A percentile compares a stretch with the other conserved stretches of the same genome.
These are phyloP conservation scores for Pocillopora damicornis DNA, from an alignment of 64 coral and sea anemone genomes.

Conservation along the genomic window DNA sequence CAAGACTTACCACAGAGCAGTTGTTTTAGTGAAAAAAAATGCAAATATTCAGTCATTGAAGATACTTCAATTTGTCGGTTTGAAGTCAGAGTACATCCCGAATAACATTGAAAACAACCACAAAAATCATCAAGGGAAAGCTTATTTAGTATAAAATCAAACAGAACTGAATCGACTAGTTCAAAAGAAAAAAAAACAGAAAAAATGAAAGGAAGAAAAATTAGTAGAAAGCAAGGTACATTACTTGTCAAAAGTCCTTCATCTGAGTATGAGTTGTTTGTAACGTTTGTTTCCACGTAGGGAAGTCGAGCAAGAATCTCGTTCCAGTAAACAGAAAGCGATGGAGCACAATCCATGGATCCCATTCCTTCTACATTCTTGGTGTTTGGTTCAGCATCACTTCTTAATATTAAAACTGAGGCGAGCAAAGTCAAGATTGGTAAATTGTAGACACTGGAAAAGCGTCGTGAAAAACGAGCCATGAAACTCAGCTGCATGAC, in stretches of 20 bases:
- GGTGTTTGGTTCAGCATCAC: not conserved
- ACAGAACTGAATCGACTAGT: not conserved
- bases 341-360: not conserved
- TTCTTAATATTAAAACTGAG: not conserved
- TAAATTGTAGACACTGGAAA: not conserved
- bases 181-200: not conserved
- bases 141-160: not conserved
- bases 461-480: not conserved
- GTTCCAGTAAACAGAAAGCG: not conserved
- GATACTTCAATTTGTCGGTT: too few relatives aligned
- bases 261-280: not conserved
- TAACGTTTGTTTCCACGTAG: not conserved
- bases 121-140: not conserved
- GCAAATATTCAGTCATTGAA: too few relatives aligned
- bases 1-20: too few relatives aligned
- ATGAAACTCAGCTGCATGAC: not conserved
- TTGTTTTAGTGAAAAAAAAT: too few relatives aligned
- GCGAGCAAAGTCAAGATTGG: not conserved
- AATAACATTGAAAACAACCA: not conserved
- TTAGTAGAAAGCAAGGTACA: not conserved
- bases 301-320: slow-evolving; percentile 1
- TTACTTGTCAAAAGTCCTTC: slow-evolving; percentile 6
- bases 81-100: not conserved
- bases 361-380: not conserved
- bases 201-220: not conserved